phyloP scores from a whole-genome alignment of 2,888 invertebrate species.

The Mesopsocus fuscifrons region DNA sequence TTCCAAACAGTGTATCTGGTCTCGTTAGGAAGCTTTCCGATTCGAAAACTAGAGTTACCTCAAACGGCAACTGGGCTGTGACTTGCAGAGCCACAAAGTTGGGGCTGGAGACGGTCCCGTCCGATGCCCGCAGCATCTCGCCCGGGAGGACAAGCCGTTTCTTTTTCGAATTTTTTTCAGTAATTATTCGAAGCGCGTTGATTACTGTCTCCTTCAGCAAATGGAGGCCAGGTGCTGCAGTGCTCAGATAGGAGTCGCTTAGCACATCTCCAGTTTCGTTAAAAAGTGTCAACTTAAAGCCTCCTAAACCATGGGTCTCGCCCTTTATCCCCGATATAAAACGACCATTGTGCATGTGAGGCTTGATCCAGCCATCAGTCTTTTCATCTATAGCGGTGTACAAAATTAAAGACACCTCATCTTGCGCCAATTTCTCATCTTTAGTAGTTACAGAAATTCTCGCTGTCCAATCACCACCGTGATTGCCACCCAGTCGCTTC shows the following conservation, averaged over 20 bases:
- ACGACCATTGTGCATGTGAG: slow-evolving; percentile 29
- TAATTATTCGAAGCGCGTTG: slow-evolving; percentile 41
- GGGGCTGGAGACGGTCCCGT: slow-evolving; percentile 26
- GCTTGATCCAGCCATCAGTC: slow-evolving; percentile 35
- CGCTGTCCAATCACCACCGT: slow-evolving; percentile 89
- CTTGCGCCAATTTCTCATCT: slow-evolving; percentile 19
- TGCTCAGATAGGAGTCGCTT: slow-evolving; percentile 54
- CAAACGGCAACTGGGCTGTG: slow-evolving; percentile 57
- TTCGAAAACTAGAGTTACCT: slow-evolving; percentile 66
- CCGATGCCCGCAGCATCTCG: slow-evolving; percentile 30
- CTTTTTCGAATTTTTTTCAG: slow-evolving; percentile 30
- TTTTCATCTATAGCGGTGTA: slow-evolving; percentile 63
- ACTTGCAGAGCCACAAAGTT: slow-evolving; percentile 51
- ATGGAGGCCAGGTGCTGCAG: slow-evolving; percentile 47
- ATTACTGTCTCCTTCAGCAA: slow-evolving; percentile 56
- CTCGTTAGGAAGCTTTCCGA: slow-evolving; percentile 44
- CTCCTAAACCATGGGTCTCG: slow-evolving; percentile 54
- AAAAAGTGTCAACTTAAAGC: slow-evolving; percentile 43
- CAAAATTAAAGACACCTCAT: slow-evolving; percentile 52
- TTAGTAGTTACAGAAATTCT: slow-evolving; percentile 42
- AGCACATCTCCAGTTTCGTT: slow-evolving; percentile 28
- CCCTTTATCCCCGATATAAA: slow-evolving; percentile 46
- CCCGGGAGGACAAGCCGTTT: slow-evolving; percentile 40
- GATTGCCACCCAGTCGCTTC: slow-evolving; percentile 56
- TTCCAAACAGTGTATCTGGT: slow-evolving; percentile 33